phyloP scores from a whole-genome alignment of 2,797 vertebrate species.

The Clarias platycephalus region DNA sequence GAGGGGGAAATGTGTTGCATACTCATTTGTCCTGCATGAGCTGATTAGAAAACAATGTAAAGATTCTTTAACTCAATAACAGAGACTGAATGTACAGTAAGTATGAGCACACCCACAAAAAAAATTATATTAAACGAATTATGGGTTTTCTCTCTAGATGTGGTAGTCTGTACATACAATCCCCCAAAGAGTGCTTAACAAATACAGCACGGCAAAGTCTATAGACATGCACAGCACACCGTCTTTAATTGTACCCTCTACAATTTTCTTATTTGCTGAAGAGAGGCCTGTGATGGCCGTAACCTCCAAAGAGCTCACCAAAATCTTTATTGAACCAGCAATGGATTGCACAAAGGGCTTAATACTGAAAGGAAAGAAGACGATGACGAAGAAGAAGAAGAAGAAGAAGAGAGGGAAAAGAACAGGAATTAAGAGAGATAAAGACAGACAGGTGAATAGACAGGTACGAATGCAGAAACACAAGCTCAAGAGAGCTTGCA shows the following conservation, averaged over 20 bases:
- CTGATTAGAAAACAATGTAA: constrained; percentile 7
- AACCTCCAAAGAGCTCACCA: constrained; percentile 39
- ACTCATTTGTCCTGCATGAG: background rate
- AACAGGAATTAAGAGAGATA: background rate
- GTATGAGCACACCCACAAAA: too few species aligned
- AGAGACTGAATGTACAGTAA: background rate
- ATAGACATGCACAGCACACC: constrained; percentile 51
- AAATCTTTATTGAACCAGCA: constrained; percentile 63
- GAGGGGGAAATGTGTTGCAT: background rate
- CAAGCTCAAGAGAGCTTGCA: too few species aligned
- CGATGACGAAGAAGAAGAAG: too few species aligned
- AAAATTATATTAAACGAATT: too few species aligned
- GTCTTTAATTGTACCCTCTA: constrained; percentile 62
- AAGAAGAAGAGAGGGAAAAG: constrained; percentile 19
- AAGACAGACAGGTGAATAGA: background rate
- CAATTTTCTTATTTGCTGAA: constrained; percentile 62
- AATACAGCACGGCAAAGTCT: constrained; percentile 51
- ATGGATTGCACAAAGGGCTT: constrained; percentile 57
- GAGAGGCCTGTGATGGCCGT: constrained; percentile 31
- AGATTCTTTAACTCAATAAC: constrained; percentile 8
- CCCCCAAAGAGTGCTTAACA: constrained; percentile 39
- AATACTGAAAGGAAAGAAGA: constrained; percentile 54
- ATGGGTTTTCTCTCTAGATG: background rate
- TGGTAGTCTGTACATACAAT: constrained; percentile 29
- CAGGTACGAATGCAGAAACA: background rate